These are phyloP conservation scores for Ischnus inquisitorius DNA, from an alignment of 2,888 invertebrate species.

Conservation along the genomic window DNA sequence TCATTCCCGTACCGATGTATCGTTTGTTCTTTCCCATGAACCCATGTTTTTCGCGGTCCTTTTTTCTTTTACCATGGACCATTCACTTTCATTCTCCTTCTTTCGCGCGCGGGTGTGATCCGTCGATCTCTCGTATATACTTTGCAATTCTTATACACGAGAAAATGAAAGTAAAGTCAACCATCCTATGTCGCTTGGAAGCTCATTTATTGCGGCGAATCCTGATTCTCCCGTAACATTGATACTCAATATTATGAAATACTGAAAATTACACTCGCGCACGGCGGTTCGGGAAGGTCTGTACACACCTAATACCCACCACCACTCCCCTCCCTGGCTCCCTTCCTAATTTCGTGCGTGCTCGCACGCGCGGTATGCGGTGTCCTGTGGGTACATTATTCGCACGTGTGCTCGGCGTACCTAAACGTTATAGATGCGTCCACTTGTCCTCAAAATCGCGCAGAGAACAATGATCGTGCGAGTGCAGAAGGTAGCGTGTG, in stretches of 20 bases:
- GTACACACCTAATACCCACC: too few species aligned
- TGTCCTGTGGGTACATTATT: constrained; percentile 10
- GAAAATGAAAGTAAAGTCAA: neutral
- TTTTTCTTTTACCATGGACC: constrained; percentile 33
- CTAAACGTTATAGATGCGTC: neutral
- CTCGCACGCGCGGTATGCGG: neutral
- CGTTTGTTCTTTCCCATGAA: constrained; percentile 30
- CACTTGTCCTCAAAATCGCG: constrained; percentile 8
- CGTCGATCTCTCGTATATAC: neutral
- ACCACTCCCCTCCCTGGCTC: neutral
- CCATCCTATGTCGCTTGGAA: neutral
- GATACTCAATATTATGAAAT: too few species aligned
- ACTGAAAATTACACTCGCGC: neutral
- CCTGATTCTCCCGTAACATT: constrained; percentile 33
- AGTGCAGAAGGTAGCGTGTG: constrained; percentile 12
- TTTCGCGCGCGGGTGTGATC: constrained; percentile 26
- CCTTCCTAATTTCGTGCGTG: constrained; percentile 16
- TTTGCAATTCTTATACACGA: neutral
- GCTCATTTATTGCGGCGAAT: constrained; percentile 12
- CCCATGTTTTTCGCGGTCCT: constrained; percentile 1
- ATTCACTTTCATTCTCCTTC: constrained; percentile 32
- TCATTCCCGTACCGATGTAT: constrained; percentile 12
- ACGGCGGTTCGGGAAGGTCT: too few species aligned
- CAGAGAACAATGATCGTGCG: constrained; percentile 6
- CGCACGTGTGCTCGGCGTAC: neutral